A percentile compares a stretch with the other conserved stretches of the same genome.
Conservation (phyloP, 2,888 invertebrate genomes). For the Dasypolia templi region DNA sequence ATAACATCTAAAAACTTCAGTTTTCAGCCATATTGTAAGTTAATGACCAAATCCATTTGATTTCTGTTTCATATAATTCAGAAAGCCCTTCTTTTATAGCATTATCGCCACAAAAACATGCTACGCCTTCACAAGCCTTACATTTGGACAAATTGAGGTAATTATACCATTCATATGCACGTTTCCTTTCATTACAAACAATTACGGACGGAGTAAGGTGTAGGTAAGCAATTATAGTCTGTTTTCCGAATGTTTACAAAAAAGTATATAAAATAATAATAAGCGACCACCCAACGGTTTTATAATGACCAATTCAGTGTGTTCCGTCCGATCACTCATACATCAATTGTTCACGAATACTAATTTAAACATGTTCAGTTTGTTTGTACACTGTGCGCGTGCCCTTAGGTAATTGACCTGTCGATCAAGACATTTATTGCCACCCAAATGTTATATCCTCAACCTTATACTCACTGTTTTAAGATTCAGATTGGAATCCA, state of each 20-base stretch:
- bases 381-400: constrained; percentile 68
- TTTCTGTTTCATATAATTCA: constrained; percentile 4
- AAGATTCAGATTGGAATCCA: constrained; percentile 47
- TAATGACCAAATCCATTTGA: neutral
- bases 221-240: constrained; percentile 52
- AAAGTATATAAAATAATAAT: constrained; percentile 55
- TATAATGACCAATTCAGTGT: constrained; percentile 73
- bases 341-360: constrained; percentile 57
- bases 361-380: constrained; percentile 60
- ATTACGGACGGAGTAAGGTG: constrained; percentile 53
- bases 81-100: neutral
- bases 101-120: constrained; percentile 20
- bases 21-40: neutral
- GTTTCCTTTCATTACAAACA: constrained; percentile 60
- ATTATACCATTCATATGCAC: constrained; percentile 43
- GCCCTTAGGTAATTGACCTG: constrained; percentile 74
- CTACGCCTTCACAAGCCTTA: constrained; percentile 1
- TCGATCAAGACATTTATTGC: constrained; percentile 54
- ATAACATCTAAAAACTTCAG: neutral
- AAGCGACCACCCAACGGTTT: constrained; percentile 64
- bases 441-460: constrained; percentile 19
- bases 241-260: constrained; percentile 49
- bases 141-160: constrained; percentile 41
- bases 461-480: constrained; percentile 47
- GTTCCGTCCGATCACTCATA: constrained; percentile 64